These are phyloP conservation scores for Pedetes capensis DNA, from an alignment of 2,113 vertebrate genomes.

Conservation along the genomic window DNA sequence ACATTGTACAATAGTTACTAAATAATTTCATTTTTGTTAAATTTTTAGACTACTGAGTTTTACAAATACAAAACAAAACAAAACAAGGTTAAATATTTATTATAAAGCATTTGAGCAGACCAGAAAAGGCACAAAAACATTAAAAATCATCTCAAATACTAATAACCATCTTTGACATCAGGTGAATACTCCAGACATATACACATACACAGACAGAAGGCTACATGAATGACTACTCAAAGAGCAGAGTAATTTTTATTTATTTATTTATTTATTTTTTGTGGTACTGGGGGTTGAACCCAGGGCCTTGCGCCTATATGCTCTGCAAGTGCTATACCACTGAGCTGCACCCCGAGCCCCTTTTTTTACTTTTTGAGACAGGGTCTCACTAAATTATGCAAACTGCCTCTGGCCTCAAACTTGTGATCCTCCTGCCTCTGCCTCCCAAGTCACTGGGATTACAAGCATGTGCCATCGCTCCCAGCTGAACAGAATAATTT, in stretches of 20 bases:
- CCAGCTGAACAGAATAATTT: neutral
- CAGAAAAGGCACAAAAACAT: neutral
- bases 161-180: neutral
- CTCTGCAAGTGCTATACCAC: no score
- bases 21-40: neutral
- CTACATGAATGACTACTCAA: neutral
- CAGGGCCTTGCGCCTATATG: no score
- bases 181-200: neutral
- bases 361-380: no score
- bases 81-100: neutral
- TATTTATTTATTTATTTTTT: no score
- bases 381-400: no score
- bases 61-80: neutral
- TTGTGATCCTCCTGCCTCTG: no score
- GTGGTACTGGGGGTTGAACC: no score
- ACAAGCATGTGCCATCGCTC: no score
- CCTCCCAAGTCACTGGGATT: no score
- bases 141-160: neutral
- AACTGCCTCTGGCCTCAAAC: no score
- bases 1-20: neutral
- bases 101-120: neutral
- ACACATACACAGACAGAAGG: neutral
- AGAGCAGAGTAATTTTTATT: neutral
- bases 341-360: no score
- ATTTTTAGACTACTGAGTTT: neutral